These are phyloP conservation scores for Atta texana DNA, from an alignment of 1,140 invertebrate species.

Conservation along the genomic window DNA sequence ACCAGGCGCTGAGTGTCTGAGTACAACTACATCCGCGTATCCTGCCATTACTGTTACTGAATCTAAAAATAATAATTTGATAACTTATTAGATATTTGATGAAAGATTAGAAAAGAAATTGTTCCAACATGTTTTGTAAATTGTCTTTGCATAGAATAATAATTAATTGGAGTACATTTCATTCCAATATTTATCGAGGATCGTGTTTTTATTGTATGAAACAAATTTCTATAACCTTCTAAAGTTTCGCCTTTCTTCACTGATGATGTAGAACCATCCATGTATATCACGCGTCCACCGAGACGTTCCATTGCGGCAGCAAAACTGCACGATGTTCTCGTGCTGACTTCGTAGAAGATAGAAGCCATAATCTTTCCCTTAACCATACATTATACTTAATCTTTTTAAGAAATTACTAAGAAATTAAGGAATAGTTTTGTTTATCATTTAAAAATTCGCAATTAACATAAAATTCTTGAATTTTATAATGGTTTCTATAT, in stretches of 20 bases:
- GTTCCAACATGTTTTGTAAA: background rate
- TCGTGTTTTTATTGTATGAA: background rate
- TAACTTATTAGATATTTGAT: background rate
- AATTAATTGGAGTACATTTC: background rate
- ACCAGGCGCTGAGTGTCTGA: conserved; percentile 97
- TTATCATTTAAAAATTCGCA: conserved; percentile 4
- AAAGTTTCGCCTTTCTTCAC: conserved; percentile 98
- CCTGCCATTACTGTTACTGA: conserved; percentile 94
- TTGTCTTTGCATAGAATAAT: background rate
- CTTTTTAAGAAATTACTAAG: conserved; percentile 30
- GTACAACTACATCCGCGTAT: conserved; percentile 96
- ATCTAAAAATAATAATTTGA: conserved; percentile 86
- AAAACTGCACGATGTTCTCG: conserved; percentile 98
- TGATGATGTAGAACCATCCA: conserved; percentile 96
- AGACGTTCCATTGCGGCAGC: conserved; percentile 97
- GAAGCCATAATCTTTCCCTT: conserved; percentile 97
- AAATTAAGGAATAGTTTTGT: conserved; percentile 7
- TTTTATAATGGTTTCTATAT: background rate
- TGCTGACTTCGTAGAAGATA: conserved; percentile 99
- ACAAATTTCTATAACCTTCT: conserved; percentile 88
- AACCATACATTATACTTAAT: conserved; percentile 19
- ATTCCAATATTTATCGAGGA: background rate
- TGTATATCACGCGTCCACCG: conserved; percentile 95
- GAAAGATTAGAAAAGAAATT: background rate
- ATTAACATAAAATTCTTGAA: background rate